Evolutionary conservation across 23 tunicate genomes (phyloP).

Genomic region (Phallusia fumigata): DNA sequence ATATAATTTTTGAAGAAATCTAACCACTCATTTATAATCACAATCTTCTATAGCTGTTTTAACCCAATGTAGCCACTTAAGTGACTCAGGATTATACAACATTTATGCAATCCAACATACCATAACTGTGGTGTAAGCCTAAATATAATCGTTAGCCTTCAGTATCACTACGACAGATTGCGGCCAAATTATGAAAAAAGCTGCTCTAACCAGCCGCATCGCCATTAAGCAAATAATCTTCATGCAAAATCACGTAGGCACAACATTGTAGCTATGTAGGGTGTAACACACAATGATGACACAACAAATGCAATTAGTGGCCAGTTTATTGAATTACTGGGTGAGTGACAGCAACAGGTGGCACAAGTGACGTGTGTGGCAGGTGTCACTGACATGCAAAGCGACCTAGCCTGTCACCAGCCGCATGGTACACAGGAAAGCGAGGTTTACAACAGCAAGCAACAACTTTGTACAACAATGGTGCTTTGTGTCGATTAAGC

Average conservation of each 20-base stretch:
- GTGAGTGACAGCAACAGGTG: not conserved
- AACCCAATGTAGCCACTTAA: no score
- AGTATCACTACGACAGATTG: no score
- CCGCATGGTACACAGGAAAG: not conserved
- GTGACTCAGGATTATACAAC: no score
- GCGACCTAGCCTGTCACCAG: slow-evolving; percentile 1
- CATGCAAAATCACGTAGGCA: no score
- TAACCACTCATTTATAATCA: no score
- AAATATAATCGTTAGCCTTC: no score
- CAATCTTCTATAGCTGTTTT: no score
- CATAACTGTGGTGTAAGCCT: no score
- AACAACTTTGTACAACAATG: not conserved
- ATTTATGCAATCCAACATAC: no score
- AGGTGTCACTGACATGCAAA: slow-evolving; percentile 11
- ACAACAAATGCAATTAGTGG: slow-evolving; percentile 7
- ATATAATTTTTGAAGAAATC: no score
- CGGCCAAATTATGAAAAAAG: not conserved
- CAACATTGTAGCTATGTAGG: no score
- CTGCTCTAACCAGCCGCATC: not conserved
- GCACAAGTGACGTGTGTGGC: not conserved
- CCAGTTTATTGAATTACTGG: not conserved
- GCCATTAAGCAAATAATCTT: not conserved
- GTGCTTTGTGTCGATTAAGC: no score
- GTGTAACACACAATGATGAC: not conserved
- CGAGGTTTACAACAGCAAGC: not conserved